These are phyloP conservation scores for Syrista parreyssii DNA, from an alignment of 2,888 invertebrate species.

Conservation along the genomic window DNA sequence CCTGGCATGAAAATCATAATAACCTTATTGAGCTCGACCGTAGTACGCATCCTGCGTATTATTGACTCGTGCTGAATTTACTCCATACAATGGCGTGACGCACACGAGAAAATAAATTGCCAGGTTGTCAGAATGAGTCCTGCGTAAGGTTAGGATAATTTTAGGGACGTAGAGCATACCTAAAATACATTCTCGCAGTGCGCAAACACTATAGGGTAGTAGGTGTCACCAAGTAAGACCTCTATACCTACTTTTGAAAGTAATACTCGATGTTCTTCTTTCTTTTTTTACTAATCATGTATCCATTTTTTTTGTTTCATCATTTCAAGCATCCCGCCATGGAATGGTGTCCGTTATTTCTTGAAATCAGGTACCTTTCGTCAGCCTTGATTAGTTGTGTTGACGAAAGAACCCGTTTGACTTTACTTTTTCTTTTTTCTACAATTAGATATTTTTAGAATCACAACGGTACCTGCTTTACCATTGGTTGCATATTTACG, in stretches of 20 bases:
- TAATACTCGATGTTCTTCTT: background rate
- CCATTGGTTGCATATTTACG: background rate
- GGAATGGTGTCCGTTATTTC: background rate
- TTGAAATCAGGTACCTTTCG: conserved; percentile 42
- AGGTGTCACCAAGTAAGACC: background rate
- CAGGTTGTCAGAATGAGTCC: background rate
- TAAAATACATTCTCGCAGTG: background rate
- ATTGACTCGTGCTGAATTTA: background rate
- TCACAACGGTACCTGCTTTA: background rate
- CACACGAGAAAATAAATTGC: background rate
- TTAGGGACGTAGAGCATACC: background rate
- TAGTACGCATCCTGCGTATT: background rate
- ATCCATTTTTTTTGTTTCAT: conserved; percentile 12
- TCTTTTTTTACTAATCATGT: background rate
- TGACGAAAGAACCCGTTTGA: background rate
- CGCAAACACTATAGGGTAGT: background rate
- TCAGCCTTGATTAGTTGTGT: conserved; percentile 25
- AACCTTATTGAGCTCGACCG: background rate
- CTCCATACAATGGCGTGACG: background rate
- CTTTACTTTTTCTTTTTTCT: background rate
- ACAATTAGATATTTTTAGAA: background rate
- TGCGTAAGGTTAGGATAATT: background rate
- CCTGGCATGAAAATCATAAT: background rate
- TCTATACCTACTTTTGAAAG: conserved; percentile 4
- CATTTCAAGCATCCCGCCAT: too few species aligned